phyloP scores from a whole-genome alignment of 2,888 invertebrate genomes.

The Drosophila testacea region DNA sequence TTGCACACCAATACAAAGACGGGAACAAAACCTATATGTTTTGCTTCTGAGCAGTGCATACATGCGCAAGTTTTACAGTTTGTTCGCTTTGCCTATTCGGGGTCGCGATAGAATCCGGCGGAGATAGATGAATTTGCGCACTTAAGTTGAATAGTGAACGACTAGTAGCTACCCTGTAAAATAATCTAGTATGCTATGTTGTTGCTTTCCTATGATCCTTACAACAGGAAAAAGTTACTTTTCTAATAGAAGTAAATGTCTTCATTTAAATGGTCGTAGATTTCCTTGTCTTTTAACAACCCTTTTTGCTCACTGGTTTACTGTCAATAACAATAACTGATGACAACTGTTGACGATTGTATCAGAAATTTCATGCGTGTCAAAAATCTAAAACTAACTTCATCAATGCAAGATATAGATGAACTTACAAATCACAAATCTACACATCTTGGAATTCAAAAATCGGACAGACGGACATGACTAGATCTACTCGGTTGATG shows the following conservation, averaged over 20 bases:
- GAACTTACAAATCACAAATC: no score
- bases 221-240: background rate
- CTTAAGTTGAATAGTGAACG: background rate
- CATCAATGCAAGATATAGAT: no score
- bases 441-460: no score
- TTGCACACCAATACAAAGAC: no score
- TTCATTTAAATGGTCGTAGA: background rate
- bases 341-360: constrained; percentile 5
- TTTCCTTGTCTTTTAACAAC: background rate
- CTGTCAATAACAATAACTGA: constrained; percentile 1
- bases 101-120: background rate
- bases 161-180: constrained; percentile 2
- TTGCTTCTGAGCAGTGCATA: no score
- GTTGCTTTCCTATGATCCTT: background rate
- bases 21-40: no score
- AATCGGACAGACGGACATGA: no score
- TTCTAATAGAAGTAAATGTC: background rate
- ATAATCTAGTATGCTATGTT: background rate
- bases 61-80: no score
- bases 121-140: constrained; percentile 7
- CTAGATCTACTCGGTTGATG: no score
- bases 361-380: constrained; percentile 3
- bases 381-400: no score
- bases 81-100: no score
- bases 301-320: background rate